Evolutionary conservation across 2,888 invertebrate species (phyloP).

Genomic region (Eubasilissa splendida): DNA sequence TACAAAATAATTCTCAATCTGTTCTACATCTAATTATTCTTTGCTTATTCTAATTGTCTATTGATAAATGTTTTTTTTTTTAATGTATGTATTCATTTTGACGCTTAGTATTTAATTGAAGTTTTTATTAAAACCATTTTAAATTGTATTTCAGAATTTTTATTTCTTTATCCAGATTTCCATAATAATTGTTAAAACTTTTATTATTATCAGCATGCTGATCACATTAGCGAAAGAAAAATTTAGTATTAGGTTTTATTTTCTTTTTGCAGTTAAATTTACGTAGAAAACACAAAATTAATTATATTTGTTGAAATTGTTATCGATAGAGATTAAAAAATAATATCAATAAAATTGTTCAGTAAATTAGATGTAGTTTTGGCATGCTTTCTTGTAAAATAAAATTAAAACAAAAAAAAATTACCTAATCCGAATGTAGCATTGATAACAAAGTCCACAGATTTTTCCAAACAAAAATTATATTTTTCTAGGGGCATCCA

Average conservation of each 20-base stretch:
- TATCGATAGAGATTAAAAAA: no score
- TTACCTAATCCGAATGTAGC: constrained; percentile 37
- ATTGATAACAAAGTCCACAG: neutral
- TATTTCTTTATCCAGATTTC: neutral
- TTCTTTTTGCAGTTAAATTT: no score
- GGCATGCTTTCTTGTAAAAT: no score
- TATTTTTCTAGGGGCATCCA: no score
- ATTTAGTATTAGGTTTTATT: no score
- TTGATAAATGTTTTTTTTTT: neutral
- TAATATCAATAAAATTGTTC: no score
- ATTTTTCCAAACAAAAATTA: neutral
- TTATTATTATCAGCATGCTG: constrained; percentile 3
- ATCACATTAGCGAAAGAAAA: no score
- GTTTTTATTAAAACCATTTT: constrained; percentile 14
- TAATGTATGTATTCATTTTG: neutral
- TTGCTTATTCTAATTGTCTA: neutral
- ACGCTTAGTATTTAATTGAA: neutral
- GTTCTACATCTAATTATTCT: no score
- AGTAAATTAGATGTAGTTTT: no score
- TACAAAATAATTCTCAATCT: no score
- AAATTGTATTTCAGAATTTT: constrained; percentile 9
- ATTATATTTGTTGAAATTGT: no score
- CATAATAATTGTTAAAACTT: neutral
- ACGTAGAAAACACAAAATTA: no score
- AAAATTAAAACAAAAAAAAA: neutral